A percentile compares a stretch with the other conserved stretches of the same genome.
phyloP scores from a whole-genome alignment of 2,113 vertebrate species.

The Cryptotis parvus region DNA sequence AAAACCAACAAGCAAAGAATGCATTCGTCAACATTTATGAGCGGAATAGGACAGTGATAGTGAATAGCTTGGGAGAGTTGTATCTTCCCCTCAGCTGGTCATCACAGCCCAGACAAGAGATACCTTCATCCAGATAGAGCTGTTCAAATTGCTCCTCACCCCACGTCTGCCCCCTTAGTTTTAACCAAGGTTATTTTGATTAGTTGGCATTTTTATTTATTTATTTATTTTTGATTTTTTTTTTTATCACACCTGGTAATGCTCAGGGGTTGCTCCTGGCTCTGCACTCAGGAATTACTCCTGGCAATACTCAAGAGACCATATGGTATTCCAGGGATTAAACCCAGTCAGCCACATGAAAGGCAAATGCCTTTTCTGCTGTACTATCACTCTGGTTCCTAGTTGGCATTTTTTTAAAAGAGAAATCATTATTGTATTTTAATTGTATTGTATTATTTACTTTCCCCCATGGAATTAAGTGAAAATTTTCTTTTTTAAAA shows the following conservation, averaged over 20 bases:
- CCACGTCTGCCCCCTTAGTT: not conserved
- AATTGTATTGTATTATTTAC: not conserved
- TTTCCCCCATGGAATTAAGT: not conserved
- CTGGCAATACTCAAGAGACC: too few species aligned
- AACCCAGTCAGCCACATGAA: too few species aligned
- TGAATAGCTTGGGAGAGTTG: too few species aligned
- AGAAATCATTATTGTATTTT: not conserved
- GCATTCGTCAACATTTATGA: not conserved
- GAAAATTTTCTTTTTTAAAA: not conserved
- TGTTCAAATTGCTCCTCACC: not conserved
- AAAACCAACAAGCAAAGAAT: slow-evolving; percentile 9
- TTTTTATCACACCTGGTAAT: too few species aligned
- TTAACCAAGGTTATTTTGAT: slow-evolving; percentile 5
- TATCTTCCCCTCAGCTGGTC: not conserved
- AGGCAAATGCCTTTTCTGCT: too few species aligned
- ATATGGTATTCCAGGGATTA: too few species aligned
- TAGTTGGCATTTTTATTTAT: not conserved
- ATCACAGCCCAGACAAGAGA: not conserved
- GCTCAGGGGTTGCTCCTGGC: too few species aligned
- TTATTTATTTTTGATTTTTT: too few species aligned
- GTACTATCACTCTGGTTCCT: too few species aligned
- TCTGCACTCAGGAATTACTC: too few species aligned
- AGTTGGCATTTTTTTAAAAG: not conserved
- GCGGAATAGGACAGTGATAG: too few species aligned
- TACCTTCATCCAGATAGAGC: not conserved